These are phyloP conservation scores for Agelastica alni DNA, from an alignment of 2,888 invertebrate species.

Conservation along the genomic window DNA sequence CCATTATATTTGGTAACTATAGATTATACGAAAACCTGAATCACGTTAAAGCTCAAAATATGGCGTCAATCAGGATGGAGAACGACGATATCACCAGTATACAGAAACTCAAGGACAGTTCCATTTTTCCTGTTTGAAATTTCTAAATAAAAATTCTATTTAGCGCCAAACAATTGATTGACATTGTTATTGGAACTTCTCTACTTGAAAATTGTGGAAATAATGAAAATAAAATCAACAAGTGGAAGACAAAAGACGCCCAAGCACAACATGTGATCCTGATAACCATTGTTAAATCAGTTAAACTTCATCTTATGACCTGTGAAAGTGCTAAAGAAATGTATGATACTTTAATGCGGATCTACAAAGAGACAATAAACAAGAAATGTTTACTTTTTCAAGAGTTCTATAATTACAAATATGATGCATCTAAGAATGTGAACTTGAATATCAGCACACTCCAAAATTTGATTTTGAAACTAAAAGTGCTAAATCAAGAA, in stretches of 20 bases:
- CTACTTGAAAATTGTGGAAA: neutral
- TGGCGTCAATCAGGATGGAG: neutral
- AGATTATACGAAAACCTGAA: too few species aligned
- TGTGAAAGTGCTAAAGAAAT: too few species aligned
- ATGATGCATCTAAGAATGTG: conserved; percentile 2
- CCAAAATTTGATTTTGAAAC: conserved; percentile 2
- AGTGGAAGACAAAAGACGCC: neutral
- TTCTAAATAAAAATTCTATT: neutral
- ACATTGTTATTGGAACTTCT: neutral
- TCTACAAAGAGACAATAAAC: too few species aligned
- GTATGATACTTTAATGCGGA: neutral
- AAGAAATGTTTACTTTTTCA: too few species aligned
- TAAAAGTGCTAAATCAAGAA: conserved; percentile 3
- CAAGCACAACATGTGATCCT: neutral
- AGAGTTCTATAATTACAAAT: neutral
- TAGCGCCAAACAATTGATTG: neutral
- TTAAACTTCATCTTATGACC: too few species aligned
- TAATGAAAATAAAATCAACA: neutral
- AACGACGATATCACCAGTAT: neutral
- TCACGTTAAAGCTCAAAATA: too few species aligned
- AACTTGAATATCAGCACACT: conserved; percentile 3
- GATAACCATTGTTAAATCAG: neutral
- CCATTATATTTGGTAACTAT: too few species aligned
- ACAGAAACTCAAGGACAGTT: neutral
- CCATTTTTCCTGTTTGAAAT: neutral